phyloP scores from a whole-genome alignment of 2,888 invertebrate genomes.

The Mycalesis mineus region DNA sequence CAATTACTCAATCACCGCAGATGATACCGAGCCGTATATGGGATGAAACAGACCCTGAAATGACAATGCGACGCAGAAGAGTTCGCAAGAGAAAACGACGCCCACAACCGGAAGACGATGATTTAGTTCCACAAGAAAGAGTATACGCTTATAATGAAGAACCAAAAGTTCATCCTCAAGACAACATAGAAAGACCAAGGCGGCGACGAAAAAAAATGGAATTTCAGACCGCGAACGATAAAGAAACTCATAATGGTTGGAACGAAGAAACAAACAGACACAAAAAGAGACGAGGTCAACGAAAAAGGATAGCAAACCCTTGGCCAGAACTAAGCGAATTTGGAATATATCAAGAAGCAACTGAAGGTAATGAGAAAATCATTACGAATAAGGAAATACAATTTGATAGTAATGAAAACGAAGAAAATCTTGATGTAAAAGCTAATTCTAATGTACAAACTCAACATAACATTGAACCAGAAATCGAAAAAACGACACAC shows the following conservation, averaged over 20 bases:
- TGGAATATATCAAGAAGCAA: slow-evolving; percentile 28
- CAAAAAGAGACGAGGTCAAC: slow-evolving; percentile 54
- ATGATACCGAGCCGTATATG: slow-evolving; percentile 40
- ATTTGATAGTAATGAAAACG: slow-evolving; percentile 17
- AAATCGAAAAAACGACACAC: slow-evolving; percentile 15
- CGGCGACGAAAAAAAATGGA: slow-evolving; percentile 57
- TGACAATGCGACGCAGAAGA: slow-evolving; percentile 62
- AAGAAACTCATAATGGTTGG: slow-evolving; percentile 49
- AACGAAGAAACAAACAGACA: slow-evolving; percentile 58
- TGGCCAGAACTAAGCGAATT: slow-evolving; percentile 52
- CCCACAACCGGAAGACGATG: slow-evolving; percentile 59
- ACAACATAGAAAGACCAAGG: slow-evolving; percentile 45
- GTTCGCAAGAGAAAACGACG: slow-evolving; percentile 80
- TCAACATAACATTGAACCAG: slow-evolving; percentile 21
- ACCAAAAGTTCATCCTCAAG: slow-evolving; percentile 39
- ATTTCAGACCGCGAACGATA: slow-evolving; percentile 17
- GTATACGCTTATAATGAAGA: slow-evolving; percentile 41
- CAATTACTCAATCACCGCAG: slow-evolving; percentile 39
- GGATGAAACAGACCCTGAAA: slow-evolving; percentile 52
- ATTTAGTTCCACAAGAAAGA: slow-evolving; percentile 42
- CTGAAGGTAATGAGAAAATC: slow-evolving; percentile 33
- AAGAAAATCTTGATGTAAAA: slow-evolving; percentile 17
- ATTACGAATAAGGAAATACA: slow-evolving; percentile 18
- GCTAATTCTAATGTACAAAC: slow-evolving; percentile 18
- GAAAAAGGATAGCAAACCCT: slow-evolving; percentile 47